Base-by-base conservation (phyloP, 2,113 vertebrate genomes). In the Xerus inauris region DNA sequence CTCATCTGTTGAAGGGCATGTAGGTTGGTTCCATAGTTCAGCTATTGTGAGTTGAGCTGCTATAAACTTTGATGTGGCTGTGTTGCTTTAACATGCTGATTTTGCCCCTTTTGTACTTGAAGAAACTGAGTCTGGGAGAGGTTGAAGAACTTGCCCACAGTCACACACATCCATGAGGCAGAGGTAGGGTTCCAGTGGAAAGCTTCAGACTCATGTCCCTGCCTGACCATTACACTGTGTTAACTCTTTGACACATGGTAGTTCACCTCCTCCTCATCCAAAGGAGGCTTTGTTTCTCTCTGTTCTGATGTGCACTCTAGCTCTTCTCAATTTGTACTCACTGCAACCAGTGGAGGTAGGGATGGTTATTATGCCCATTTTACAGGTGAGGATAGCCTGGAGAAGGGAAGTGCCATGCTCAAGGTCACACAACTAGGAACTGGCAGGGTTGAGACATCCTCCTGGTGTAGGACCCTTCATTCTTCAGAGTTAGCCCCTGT, bases 301-400 rank as follows among this genome's bases (percentile, higher is more conserved):
- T 80, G 13, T 45, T 71, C 19, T 49, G 59, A 19, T 2, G 14
- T 20, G 0, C 12, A 17, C 47, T 65, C 79, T 65, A 0, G 38
- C 19, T 57, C 84, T 16, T 47, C 57, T 57, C 42, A 20, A 35
- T 57, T 38, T 38, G 6, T 6, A 79, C 26, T n/a, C 6, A 6
- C 17, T 54, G 49, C 1, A 17, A 13, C 9, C 14, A 1, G n/a
- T 0, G 13, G 59, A 47, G 22, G n/a, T 4, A 32, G 57, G 38
- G 28, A 67, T 26, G 24, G 26, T 82, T 80, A 16, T 28, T 40
- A 24, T 82, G 71, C 13, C 32, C 67, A 17, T 40, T 40, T 69
- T 76, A 40, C 22, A 65, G 62, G 13, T 35, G 62, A 22, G 32
- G 32, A 47, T 6, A 90, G 38, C 17, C 32, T 65, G 35, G 67